phyloP scores from a whole-genome alignment of 64 coral and sea anemone species.

The Astreopora myriophthalma region DNA sequence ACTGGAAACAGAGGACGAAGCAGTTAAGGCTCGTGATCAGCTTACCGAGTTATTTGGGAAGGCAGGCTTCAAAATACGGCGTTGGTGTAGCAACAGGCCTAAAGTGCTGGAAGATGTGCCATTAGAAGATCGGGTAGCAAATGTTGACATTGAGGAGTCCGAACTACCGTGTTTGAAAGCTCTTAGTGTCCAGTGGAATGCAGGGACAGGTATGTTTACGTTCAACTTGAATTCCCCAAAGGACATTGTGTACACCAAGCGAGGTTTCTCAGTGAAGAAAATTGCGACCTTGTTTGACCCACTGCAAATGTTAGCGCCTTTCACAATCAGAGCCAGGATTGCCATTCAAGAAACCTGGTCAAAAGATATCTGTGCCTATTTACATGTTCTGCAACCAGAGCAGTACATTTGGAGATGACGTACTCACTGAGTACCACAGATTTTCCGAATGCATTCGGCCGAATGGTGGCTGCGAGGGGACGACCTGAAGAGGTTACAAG shows the following conservation, averaged over 20 bases:
- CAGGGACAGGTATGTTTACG: background rate
- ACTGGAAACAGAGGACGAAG: background rate
- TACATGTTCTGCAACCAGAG: constrained; percentile 17
- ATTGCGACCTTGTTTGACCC: too few species aligned
- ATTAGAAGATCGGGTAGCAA: background rate
- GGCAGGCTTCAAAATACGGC: constrained; percentile 22
- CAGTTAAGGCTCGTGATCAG: background rate
- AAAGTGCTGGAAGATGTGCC: constrained; percentile 16
- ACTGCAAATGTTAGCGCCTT: too few species aligned
- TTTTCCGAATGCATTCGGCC: background rate
- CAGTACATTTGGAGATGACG: constrained; percentile 36
- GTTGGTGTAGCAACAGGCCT: constrained; percentile 7
- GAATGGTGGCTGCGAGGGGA: constrained; percentile 2
- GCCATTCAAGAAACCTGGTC: too few species aligned
- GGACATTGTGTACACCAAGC: background rate
- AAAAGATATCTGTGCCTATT: constrained; percentile 29
- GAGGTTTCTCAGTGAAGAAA: background rate
- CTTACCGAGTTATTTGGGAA: background rate
- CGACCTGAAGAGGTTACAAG: background rate
- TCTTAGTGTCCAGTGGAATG: constrained; percentile 23
- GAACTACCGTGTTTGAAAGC: constrained; percentile 40
- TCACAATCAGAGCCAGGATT: too few species aligned
- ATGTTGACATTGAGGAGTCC: constrained; percentile 39
- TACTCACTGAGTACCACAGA: background rate
- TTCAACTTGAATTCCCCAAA: background rate